A percentile compares a stretch with the other conserved stretches of the same genome.
Conservation (phyloP, 2,888 invertebrate species). For the Leptinotarsa peninsularis region DNA sequence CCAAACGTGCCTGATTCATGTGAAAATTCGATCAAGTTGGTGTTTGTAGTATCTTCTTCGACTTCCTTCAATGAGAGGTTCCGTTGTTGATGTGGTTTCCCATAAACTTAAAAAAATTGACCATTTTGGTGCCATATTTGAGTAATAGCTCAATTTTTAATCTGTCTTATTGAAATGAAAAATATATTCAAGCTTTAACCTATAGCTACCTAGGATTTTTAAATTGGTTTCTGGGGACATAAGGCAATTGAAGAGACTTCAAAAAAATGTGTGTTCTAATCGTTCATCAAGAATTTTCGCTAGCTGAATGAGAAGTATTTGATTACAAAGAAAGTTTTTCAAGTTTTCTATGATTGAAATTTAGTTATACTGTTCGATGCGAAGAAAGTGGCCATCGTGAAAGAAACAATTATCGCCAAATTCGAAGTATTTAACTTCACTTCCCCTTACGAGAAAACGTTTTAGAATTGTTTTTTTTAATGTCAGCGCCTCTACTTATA, state of each 20-base stretch:
- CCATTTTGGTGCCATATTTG: constrained; percentile 67
- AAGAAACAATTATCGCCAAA: too few relatives aligned
- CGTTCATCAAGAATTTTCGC: too few relatives aligned
- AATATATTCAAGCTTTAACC: constrained; percentile 64
- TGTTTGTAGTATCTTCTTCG: constrained; percentile 54
- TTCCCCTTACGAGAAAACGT: too few relatives aligned
- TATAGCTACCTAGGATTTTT: constrained; percentile 62
- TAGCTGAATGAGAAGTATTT: too few relatives aligned
- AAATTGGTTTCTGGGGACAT: constrained; percentile 58
- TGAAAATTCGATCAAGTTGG: constrained; percentile 20
- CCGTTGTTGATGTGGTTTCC: constrained; percentile 63
- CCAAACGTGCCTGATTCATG: constrained; percentile 36
- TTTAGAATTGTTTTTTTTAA: too few relatives aligned
- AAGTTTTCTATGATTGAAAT: not conserved
- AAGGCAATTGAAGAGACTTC: constrained; percentile 43
- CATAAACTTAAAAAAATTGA: constrained; percentile 61
- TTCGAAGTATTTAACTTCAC: too few relatives aligned
- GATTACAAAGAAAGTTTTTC: not conserved
- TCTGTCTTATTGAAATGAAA: constrained; percentile 60
- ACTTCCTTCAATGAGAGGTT: constrained; percentile 65
- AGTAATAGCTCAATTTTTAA: constrained; percentile 68
- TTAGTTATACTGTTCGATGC: too few relatives aligned
- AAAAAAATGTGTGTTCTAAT: constrained; percentile 48
- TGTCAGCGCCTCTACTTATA: too few relatives aligned
- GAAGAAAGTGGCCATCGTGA: too few relatives aligned